phyloP scores from a whole-genome alignment of 92 coral and sea anemone genomes.

The Umimayanthus chanpuru region DNA sequence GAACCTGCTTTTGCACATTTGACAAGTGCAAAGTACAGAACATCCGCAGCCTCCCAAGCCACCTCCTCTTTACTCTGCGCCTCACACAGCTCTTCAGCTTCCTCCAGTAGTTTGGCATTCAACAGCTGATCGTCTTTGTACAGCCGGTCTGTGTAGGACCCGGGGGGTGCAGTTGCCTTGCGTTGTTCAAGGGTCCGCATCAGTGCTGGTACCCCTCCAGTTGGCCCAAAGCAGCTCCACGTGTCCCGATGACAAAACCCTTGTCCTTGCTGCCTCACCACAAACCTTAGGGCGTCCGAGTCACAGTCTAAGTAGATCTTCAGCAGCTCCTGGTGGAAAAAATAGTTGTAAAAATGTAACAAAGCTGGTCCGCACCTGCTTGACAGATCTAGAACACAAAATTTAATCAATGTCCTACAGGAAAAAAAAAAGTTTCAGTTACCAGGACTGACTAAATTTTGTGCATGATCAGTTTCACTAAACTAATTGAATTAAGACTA shows the following conservation, averaged over 20 bases:
- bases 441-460: no score
- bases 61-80: slow-evolving; percentile 58
- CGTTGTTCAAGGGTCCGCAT: slow-evolving; percentile 54
- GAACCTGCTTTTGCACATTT: slow-evolving; percentile 64
- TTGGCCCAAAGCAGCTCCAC: slow-evolving; percentile 58
- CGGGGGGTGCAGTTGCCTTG: slow-evolving; percentile 55
- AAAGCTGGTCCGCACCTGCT: no score
- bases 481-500: no score
- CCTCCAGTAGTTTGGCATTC: slow-evolving; percentile 55
- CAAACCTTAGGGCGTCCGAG: slow-evolving; percentile 56
- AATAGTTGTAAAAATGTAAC: no score
- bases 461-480: background rate
- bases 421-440: no score
- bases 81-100: slow-evolving; percentile 60
- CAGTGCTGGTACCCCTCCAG: slow-evolving; percentile 42
- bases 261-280: slow-evolving; percentile 49
- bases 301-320: slow-evolving; percentile 50
- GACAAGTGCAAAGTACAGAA: slow-evolving; percentile 57
- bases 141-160: slow-evolving; percentile 61
- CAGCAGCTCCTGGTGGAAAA: slow-evolving; percentile 40
- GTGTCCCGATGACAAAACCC: slow-evolving; percentile 57
- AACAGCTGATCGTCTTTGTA: slow-evolving; percentile 53
- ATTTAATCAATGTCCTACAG: no score
- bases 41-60: slow-evolving; percentile 61
- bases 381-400: no score